Base-by-base conservation (phyloP, 2,888 invertebrate species). In the Diadegma fenestrale region DNA sequence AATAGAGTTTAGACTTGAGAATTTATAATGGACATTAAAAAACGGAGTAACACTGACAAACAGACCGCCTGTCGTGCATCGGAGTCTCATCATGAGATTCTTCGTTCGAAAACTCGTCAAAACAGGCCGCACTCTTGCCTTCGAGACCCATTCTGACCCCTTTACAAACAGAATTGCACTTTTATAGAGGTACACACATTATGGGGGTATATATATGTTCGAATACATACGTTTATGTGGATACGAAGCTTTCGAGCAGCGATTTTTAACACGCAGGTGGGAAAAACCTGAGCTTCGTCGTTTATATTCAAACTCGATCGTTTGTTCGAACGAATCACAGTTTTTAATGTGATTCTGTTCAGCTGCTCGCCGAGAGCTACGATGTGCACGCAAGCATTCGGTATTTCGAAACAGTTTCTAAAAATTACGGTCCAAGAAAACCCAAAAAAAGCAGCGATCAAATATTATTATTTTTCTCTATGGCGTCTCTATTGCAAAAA, bases 121-220 rank as follows among this genome's bases (percentile, higher is more conserved):
- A 85, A 81, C 72, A 79, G 7, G 61, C 61, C 68, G 17, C 43
- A 26, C 26, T 26, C n/a, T 48, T 33, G 30, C 37, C 37, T 37
- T 77, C 58, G 26, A n/a, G 37, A 51, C 71, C 41, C 48, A 76
- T 69, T 61, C 14, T 73, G 85, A 85, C 79, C 87, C 87, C 83
- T 87, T 87, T 87, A 72, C 79, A 63, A 37, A 37, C 37, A 37
- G 37, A 79, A 76, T 71, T 77, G 63, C 72, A 80, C 73, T 75
- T 85, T 77, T 85, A 86, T 82, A 72, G 72, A 73, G 77, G 80
- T 66, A 45, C n/a, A 45, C n/a, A 12, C n/a, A 12, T 45, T 48
- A 37, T 63, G 61, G 61, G 10, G 14, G 68, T 37, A 17, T 54
- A 58, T 54, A 58, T 51, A 51, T 41, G 37, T 79, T 69, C 7